Evolutionary conservation across 2,888 invertebrate species (phyloP).

Genomic region (Hydrotaea cyrtoneurina): DNA sequence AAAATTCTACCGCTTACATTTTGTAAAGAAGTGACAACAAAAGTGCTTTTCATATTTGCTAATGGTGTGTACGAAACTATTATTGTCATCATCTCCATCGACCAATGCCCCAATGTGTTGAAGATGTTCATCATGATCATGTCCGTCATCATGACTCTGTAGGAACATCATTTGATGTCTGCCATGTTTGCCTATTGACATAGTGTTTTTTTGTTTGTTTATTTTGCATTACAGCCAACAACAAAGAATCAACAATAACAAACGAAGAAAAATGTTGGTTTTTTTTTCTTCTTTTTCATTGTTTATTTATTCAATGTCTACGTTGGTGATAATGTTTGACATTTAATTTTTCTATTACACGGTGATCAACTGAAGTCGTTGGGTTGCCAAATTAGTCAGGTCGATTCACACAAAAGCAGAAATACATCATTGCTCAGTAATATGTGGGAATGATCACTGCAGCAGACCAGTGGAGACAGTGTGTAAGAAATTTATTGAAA

Average conservation of each 20-base stretch:
- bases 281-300: neutral
- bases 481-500: too few relatives aligned
- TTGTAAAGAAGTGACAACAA: neutral
- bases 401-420: too few relatives aligned
- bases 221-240: neutral
- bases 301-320: neutral
- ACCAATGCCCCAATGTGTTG: too few relatives aligned
- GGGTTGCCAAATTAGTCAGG: too few relatives aligned
- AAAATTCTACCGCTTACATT: neutral
- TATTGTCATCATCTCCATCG: neutral
- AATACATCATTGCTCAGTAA: too few relatives aligned
- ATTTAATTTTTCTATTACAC: neutral
- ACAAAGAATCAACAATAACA: neutral
- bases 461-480: too few relatives aligned
- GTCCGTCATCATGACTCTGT: neutral
- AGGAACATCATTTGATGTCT: neutral
- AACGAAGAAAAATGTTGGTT: neutral
- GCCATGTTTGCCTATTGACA: neutral
- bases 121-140: neutral
- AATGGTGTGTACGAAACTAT: too few relatives aligned
- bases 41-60: neutral
- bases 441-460: too few relatives aligned
- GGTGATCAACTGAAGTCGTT: neutral
- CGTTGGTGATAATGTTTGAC: neutral
- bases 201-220: conserved; percentile 14